Base-by-base conservation (phyloP, 2,888 invertebrate genomes). In the Asteroscopus sphinx region DNA sequence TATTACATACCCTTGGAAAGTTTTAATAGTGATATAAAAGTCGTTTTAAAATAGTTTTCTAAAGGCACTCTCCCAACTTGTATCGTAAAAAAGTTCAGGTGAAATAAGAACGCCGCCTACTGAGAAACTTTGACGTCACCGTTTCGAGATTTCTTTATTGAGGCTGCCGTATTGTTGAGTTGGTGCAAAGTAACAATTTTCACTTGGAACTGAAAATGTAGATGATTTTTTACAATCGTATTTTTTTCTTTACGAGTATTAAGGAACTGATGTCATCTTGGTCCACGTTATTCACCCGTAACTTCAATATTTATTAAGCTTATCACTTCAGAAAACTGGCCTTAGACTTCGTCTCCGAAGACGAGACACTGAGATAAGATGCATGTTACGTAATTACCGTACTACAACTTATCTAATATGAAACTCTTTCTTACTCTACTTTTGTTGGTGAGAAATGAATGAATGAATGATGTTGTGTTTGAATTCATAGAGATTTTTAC, bases 21-120 rank as follows among this genome's bases (percentile, higher is more conserved):
- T 85, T 87, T 85, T 86, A 83, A 85, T 85, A 80, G 84, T 80
- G 79, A 81, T 84, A 86, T 88, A 86, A 87, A 87, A 89, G 82
- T 85, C 73, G 82, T 83, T 89, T 85, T 81, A 86, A 88, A 90
- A 88, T 86, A 86, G 88, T 86, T 85, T n/a, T 57, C 66, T 63
- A 49, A 63, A 76, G 61, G 72, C 68, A 69, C 67, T 63, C 57
- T 60, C 41, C 56, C 51, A 80, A 84, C 79, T 84, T 82, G 76
- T 76, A 81, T 81, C 84, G 82, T 86, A 83, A 84, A 86, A 84
- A 82, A 81, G 85, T 85, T 79, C 76, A 79, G 77, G 78, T 74
- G 69, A 59, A 64, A 71, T 59, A 72, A 73, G 49, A 55, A 73
- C 69, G 65, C 56, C 61, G 59, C 56, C 77, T 77, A 70, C 76